phyloP scores from a whole-genome alignment of 1,140 invertebrate species.

The Drosophila nigromelanica region DNA sequence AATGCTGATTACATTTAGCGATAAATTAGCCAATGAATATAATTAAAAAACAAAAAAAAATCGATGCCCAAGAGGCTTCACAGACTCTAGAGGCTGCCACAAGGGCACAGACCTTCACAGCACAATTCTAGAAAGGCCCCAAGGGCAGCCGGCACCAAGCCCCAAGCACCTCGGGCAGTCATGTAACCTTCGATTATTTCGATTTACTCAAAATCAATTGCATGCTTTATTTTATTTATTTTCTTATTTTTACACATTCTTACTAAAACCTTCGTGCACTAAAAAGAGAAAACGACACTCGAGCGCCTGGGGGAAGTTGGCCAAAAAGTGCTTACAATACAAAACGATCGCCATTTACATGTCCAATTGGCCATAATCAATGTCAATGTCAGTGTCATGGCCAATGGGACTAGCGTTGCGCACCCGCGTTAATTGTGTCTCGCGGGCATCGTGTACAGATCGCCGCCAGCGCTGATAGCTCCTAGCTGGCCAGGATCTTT shows the following conservation, averaged over 20 bases:
- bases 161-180: not conserved
- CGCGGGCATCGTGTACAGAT: slow-evolving; percentile 46
- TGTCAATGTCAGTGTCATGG: slow-evolving; percentile 56
- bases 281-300: slow-evolving; percentile 8
- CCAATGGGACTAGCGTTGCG: slow-evolving; percentile 37
- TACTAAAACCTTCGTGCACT: slow-evolving; percentile 27
- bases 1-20: slow-evolving; percentile 80
- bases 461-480: slow-evolving; percentile 42
- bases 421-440: slow-evolving; percentile 69
- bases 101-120: slow-evolving; percentile 62
- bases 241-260: slow-evolving; percentile 17
- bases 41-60: slow-evolving; percentile 60
- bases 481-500: slow-evolving; percentile 45
- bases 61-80: slow-evolving; percentile 8
- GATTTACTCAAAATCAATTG: slow-evolving; percentile 75
- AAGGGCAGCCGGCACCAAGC: slow-evolving; percentile 47
- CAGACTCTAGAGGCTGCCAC: slow-evolving; percentile 21
- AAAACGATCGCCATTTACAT: slow-evolving; percentile 49
- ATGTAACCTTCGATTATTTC: slow-evolving; percentile 50
- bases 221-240: slow-evolving; percentile 70
- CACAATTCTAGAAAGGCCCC: slow-evolving; percentile 57
- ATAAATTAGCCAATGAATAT: slow-evolving; percentile 82
- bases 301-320: slow-evolving; percentile 22
- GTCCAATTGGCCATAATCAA: slow-evolving; percentile 53
- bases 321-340: slow-evolving; percentile 27